Evolutionary conservation across 2,888 invertebrate genomes (phyloP).

Genomic region (Amphipoea oculea): DNA sequence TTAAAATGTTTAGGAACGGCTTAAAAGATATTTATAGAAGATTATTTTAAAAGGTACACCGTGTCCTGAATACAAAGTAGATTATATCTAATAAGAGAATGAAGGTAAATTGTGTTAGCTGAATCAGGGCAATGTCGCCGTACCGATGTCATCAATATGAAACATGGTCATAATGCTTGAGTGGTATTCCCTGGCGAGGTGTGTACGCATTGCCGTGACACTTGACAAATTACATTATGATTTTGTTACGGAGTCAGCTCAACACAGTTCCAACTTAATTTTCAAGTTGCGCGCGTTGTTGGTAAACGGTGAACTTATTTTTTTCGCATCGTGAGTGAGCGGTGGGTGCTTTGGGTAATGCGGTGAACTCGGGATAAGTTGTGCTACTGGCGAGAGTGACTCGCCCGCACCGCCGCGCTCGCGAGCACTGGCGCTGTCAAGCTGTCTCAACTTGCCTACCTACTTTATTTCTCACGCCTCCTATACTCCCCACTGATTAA

Average conservation of each 20-base stretch:
- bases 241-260: slow-evolving; percentile 78
- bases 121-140: slow-evolving; percentile 55
- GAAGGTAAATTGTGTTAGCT: slow-evolving; percentile 60
- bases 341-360: slow-evolving; percentile 58
- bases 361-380: slow-evolving; percentile 64
- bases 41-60: slow-evolving; percentile 64
- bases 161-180: slow-evolving; percentile 51
- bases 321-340: slow-evolving; percentile 64
- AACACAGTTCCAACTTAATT: slow-evolving; percentile 78
- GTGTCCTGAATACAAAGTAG: slow-evolving; percentile 63
- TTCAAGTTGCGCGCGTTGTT: slow-evolving; percentile 73
- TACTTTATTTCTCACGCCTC: slow-evolving; percentile 69
- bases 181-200: slow-evolving; percentile 59
- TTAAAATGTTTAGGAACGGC: slow-evolving; percentile 54
- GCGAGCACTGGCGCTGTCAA: slow-evolving; percentile 65
- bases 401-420: slow-evolving; percentile 57
- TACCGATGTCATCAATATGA: slow-evolving; percentile 57
- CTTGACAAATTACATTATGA: slow-evolving; percentile 85
- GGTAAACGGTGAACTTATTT: slow-evolving; percentile 65
- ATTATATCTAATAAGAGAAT: slow-evolving; percentile 62
- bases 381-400: slow-evolving; percentile 62
- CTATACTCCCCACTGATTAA: slow-evolving; percentile 67
- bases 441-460: slow-evolving; percentile 69
- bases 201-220: slow-evolving; percentile 69
- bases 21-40: slow-evolving; percentile 57